These are phyloP conservation scores for Chrysodeixis includens DNA, from an alignment of 2,888 invertebrate species.

Conservation along the genomic window DNA sequence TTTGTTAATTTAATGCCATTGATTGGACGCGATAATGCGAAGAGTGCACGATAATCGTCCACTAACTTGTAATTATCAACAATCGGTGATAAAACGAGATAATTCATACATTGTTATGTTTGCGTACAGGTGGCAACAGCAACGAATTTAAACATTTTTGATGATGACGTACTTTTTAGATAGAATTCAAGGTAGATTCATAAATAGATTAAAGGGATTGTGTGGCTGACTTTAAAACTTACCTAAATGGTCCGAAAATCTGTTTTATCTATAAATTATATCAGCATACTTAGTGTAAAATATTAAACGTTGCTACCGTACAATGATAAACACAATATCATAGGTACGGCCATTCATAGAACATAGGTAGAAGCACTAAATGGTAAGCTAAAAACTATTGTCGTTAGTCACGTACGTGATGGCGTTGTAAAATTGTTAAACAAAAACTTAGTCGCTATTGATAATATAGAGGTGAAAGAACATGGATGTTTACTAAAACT, in stretches of 20 bases:
- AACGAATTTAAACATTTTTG: background rate
- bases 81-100: conserved; percentile 22
- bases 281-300: background rate
- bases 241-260: background rate
- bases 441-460: conserved; percentile 4
- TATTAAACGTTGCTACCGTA: background rate
- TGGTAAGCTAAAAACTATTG: background rate
- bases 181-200: background rate
- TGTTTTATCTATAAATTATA: background rate
- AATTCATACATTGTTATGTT: conserved; percentile 1
- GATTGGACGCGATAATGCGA: conserved; percentile 40
- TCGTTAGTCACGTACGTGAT: conserved; percentile 3
- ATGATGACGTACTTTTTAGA: background rate
- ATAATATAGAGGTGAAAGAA: background rate
- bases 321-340: background rate
- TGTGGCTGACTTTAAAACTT: background rate
- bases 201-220: background rate
- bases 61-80: conserved; percentile 31
- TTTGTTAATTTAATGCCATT: conserved; percentile 34
- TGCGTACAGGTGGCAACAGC: background rate
- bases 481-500: conserved; percentile 4
- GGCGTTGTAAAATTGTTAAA: conserved; percentile 5
- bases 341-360: conserved; percentile 4
- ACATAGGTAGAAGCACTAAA: conserved; percentile 1
- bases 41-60: conserved; percentile 31